These are phyloP conservation scores for Siniperca chuatsi DNA, from an alignment of 2,113 vertebrate species.

Conservation along the genomic window DNA sequence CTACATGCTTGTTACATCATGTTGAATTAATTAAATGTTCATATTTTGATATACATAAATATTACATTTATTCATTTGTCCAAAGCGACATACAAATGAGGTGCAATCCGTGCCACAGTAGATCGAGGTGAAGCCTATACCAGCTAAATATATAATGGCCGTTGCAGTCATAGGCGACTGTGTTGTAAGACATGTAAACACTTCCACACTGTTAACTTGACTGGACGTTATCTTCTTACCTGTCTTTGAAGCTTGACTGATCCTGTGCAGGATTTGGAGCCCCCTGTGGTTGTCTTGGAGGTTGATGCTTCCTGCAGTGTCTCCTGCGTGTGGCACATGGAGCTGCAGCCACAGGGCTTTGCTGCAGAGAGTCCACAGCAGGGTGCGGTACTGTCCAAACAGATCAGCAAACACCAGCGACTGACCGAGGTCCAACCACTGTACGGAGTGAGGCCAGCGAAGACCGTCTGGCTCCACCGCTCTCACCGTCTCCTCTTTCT, in stretches of 20 bases:
- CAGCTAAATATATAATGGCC: background rate
- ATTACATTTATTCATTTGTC: too few relatives aligned
- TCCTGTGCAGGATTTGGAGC: slow-evolving; percentile 62
- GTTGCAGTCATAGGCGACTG: background rate
- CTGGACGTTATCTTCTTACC: slow-evolving; percentile 60
- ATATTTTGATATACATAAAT: too few relatives aligned
- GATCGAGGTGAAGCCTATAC: too few relatives aligned
- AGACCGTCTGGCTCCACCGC: background rate
- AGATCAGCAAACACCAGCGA: slow-evolving; percentile 61
- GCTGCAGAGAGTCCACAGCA: slow-evolving; percentile 74
- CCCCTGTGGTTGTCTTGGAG: slow-evolving; percentile 65
- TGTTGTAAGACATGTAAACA: background rate
- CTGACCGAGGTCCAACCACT: slow-evolving; percentile 71
- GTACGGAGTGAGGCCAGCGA: slow-evolving; percentile 50
- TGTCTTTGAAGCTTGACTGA: slow-evolving; percentile 53
- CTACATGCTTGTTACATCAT: too few relatives aligned
- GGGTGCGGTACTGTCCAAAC: slow-evolving; percentile 66
- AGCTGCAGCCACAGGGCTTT: slow-evolving; percentile 64
- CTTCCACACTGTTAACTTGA: background rate
- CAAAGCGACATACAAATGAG: too few relatives aligned
- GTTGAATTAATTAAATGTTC: too few relatives aligned
- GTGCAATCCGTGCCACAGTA: too few relatives aligned
- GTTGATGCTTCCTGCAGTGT: slow-evolving; percentile 68
- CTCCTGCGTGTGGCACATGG: slow-evolving; percentile 44
- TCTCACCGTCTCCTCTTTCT: slow-evolving; percentile 3